phyloP scores from a whole-genome alignment of 2,113 vertebrate genomes.

The Hemibagrus wyckioides region DNA sequence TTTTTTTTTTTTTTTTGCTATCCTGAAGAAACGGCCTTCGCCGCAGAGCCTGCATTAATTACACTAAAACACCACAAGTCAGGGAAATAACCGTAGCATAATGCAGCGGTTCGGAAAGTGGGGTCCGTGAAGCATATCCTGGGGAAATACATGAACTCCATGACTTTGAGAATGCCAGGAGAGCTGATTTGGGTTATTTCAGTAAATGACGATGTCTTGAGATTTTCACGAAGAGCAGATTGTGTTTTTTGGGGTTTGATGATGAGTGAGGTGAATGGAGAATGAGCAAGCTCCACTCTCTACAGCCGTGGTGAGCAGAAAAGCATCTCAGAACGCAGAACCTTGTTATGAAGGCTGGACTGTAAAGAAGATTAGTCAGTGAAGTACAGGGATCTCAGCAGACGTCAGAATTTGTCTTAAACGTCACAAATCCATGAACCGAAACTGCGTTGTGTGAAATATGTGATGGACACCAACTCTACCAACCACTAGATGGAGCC shows the following conservation, averaged over 20 bases:
- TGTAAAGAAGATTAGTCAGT: background rate
- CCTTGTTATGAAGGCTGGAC: background rate
- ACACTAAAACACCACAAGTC: constrained; percentile 23
- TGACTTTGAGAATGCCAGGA: background rate
- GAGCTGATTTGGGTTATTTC: background rate
- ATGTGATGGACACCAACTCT: too few species aligned
- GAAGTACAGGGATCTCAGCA: too few species aligned
- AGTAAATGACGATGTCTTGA: background rate
- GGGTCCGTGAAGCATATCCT: background rate
- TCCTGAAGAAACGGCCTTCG: constrained; percentile 59
- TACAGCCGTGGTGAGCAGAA: background rate
- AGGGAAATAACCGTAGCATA: background rate
- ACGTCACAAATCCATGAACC: background rate
- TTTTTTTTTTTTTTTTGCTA: constrained; percentile 51
- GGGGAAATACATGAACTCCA: background rate
- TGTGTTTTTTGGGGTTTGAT: too few species aligned
- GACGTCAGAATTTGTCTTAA: background rate
- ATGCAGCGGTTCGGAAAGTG: background rate
- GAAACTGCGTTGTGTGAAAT: background rate
- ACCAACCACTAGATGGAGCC: too few species aligned
- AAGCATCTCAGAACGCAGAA: background rate
- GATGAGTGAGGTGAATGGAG: too few species aligned
- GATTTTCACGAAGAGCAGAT: background rate
- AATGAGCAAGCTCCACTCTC: background rate
- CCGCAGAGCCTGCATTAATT: constrained; percentile 57